A percentile compares a stretch with the other conserved stretches of the same genome.
Conservation (phyloP, 2,797 vertebrate species). For the Chaunax sp. region DNA sequence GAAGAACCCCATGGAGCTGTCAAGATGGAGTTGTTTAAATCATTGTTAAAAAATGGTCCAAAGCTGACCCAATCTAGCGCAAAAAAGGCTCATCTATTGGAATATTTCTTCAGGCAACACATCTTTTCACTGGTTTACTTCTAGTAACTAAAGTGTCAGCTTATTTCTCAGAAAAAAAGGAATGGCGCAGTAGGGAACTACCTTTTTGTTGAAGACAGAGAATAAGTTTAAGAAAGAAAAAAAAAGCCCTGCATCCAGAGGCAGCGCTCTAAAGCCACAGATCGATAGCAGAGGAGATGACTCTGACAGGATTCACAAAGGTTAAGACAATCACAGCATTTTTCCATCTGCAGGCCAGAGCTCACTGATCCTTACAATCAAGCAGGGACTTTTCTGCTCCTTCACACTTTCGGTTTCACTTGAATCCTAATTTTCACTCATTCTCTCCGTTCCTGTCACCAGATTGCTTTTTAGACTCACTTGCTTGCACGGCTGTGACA, state of each 20-base stretch:
- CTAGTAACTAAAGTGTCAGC: not conserved
- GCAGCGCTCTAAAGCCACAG: conserved; percentile 44
- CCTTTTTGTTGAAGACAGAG: conserved; percentile 21
- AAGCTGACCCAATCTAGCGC: too few species aligned
- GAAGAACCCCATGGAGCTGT: too few species aligned
- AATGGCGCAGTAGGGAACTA: not conserved
- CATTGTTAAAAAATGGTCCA: too few species aligned
- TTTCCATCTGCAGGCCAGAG: conserved; percentile 44
- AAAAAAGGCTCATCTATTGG: too few species aligned
- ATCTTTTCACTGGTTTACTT: not conserved
- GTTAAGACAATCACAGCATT: conserved; percentile 51
- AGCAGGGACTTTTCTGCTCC: too few species aligned
- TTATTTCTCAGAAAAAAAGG: not conserved
- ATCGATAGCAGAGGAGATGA: conserved; percentile 55
- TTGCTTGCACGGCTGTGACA: not conserved
- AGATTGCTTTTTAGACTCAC: not conserved
- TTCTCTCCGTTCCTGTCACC: too few species aligned
- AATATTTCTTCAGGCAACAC: not conserved
- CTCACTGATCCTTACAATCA: conserved; percentile 39
- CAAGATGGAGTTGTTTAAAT: too few species aligned
- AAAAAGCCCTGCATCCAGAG: conserved; percentile 19
- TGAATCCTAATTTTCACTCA: too few species aligned
- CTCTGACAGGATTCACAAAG: conserved; percentile 45
- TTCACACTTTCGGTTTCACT: too few species aligned
- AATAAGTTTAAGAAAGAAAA: conserved; percentile 1